These are phyloP conservation scores for Petromus typicus DNA, from an alignment of 2,113 vertebrate genomes.

Conservation along the genomic window DNA sequence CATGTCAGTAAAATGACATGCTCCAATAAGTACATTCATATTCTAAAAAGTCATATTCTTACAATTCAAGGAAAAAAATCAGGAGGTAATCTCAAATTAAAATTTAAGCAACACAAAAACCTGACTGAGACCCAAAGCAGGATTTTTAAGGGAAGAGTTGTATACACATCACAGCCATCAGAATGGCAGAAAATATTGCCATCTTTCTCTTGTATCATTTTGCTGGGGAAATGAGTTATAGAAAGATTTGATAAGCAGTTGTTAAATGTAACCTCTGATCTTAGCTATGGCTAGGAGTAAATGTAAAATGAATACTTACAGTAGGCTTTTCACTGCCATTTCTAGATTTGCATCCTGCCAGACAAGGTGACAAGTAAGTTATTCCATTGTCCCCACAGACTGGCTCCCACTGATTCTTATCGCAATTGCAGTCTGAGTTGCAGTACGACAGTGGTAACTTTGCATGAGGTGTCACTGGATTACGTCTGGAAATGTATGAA, in stretches of 20 bases:
- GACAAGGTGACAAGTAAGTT: conserved; percentile 92
- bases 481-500: conserved; percentile 82
- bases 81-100: neutral
- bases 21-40: neutral
- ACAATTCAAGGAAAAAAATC: neutral
- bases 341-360: conserved; percentile 91
- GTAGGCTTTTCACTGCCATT: conserved; percentile 85
- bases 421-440: conserved; percentile 92
- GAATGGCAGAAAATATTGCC: neutral
- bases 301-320: conserved; percentile 84
- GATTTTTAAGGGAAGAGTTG: neutral
- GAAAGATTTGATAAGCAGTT: neutral
- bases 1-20: neutral
- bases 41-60: neutral
- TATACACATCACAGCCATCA: neutral
- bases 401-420: conserved; percentile 91
- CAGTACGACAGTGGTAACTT: conserved; percentile 88
- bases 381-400: conserved; percentile 93
- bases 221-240: neutral
- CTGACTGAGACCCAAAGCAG: neutral
- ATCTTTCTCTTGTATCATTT: neutral
- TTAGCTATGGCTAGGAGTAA: neutral
- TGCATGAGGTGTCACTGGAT: conserved; percentile 66
- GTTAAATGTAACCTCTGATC: neutral
- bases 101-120: conserved; percentile 12